These are phyloP conservation scores for Monodelphis domestica DNA, from an alignment of 2,797 vertebrate genomes.

Conservation along the genomic window DNA sequence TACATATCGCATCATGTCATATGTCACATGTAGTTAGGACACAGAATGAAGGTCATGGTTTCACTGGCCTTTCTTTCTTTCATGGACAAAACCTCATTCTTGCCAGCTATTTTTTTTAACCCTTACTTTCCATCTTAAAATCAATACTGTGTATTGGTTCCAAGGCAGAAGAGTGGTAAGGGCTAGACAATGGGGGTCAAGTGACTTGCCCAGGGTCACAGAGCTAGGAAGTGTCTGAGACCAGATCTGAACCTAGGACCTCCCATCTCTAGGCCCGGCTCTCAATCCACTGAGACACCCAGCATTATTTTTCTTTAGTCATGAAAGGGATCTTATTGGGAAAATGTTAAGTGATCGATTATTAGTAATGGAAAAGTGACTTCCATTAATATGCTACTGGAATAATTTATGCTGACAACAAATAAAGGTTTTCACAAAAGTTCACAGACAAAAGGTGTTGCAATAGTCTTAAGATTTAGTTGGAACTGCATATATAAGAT, in stretches of 20 bases:
- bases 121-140: too few species aligned
- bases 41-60: neutral
- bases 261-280: too few species aligned
- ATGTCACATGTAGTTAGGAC: neutral
- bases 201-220: too few species aligned
- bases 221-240: too few species aligned
- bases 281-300: too few species aligned
- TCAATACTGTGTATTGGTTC: too few species aligned
- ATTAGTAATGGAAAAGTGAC: neutral
- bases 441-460: neutral
- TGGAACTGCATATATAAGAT: too few species aligned
- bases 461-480: neutral
- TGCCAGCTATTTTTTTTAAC: neutral
- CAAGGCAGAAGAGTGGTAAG: too few species aligned
- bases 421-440: neutral
- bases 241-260: too few species aligned
- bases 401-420: neutral
- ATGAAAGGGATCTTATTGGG: neutral
- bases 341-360: neutral
- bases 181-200: too few species aligned
- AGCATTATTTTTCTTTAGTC: neutral
- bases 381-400: neutral
- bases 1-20: too few species aligned
- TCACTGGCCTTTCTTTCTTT: constrained; percentile 14
- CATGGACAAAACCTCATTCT: neutral